Percentiles rank a stretch among this genome's conserved stretches.
Conservation (phyloP, 2,113 vertebrate genomes). For the Hippocampus mohnikei region DNA sequence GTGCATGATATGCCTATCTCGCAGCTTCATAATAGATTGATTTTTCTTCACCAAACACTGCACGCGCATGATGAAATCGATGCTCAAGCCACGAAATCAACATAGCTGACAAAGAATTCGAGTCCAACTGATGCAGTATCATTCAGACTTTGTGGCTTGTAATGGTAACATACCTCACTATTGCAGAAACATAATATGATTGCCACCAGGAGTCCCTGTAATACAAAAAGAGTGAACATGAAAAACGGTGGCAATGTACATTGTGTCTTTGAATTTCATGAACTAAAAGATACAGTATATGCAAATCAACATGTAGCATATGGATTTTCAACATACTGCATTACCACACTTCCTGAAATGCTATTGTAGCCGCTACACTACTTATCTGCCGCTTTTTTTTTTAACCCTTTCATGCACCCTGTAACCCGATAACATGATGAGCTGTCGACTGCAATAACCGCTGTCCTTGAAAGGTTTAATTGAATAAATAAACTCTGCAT, state of each 20-base stretch:
- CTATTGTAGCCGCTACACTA: no score
- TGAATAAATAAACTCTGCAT: no score
- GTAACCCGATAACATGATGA: no score
- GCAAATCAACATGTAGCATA: neutral
- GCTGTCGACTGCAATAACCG: no score
- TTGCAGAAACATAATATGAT: conserved; percentile 79
- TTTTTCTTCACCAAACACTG: neutral
- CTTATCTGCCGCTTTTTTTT: no score
- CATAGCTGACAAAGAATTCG: neutral
- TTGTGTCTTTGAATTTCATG: neutral
- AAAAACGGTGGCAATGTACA: neutral
- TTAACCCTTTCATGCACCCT: no score
- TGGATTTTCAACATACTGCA: no score
- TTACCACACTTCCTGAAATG: no score
- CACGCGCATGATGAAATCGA: neutral
- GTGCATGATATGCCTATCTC: no score
- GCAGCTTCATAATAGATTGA: neutral
- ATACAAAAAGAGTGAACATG: conserved; percentile 3
- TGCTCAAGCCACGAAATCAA: neutral
- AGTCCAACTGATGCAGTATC: neutral
- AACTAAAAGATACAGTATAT: neutral
- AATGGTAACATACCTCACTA: conserved; percentile 63
- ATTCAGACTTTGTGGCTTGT: neutral
- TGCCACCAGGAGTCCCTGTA: conserved; percentile 75
- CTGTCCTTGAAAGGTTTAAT: no score